Evolutionary conservation across 2,888 invertebrate genomes (phyloP).

Genomic region (Calephelis perditalis): DNA sequence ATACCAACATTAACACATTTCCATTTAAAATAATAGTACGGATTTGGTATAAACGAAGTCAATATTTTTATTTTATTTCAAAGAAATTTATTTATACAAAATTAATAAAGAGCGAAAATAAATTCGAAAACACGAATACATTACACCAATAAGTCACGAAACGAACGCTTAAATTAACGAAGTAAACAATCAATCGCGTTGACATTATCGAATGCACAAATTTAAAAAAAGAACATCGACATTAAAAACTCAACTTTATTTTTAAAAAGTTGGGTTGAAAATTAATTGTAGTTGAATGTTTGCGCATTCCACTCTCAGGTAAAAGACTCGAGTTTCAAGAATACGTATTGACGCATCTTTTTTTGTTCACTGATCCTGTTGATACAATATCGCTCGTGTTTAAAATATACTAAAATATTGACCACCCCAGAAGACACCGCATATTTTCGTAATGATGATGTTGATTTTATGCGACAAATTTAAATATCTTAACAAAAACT

Average conservation of each 20-base stretch:
- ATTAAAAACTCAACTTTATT: constrained; percentile 10
- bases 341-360: constrained; percentile 18
- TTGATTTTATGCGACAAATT: neutral
- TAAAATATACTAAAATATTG: constrained; percentile 7
- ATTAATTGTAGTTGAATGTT: constrained; percentile 11
- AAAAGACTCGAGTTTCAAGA: constrained; percentile 19
- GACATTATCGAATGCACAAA: constrained; percentile 20
- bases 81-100: too few relatives aligned
- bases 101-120: neutral
- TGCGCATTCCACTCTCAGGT: constrained; percentile 23
- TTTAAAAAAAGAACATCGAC: constrained; percentile 1
- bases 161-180: constrained; percentile 20
- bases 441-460: constrained; percentile 2
- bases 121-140: constrained; percentile 10
- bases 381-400: constrained; percentile 10
- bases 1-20: too few relatives aligned
- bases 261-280: neutral
- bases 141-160: constrained; percentile 14
- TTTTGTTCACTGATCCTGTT: constrained; percentile 12
- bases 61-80: too few relatives aligned
- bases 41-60: too few relatives aligned
- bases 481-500: neutral
- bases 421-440: constrained; percentile 6
- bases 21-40: too few relatives aligned
- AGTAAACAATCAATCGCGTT: constrained; percentile 24